Evolutionary conservation across 2,797 vertebrate species (phyloP), one percentile per base, ranked within the genome.

Genomic region (Pipistrellus nathusii): DNA sequence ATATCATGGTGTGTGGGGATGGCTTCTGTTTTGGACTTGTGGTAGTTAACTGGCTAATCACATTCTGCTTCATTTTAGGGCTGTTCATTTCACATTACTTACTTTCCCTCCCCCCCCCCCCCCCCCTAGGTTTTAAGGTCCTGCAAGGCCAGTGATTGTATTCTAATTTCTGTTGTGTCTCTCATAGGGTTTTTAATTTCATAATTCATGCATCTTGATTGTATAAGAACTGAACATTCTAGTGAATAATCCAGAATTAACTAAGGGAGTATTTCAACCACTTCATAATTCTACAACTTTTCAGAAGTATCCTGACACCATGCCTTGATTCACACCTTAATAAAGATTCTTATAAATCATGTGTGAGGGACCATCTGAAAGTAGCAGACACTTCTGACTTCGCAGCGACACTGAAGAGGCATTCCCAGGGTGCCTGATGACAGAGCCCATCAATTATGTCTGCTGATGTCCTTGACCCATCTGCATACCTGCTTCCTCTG

Each of bases 41-140:
- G 59, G 27, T 59, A 62, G 59, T 62, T 62, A 30, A 62, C 25
- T 62, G 27, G 59, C 30, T 30, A 62, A 62, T 62, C n/a, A 75
- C 14, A 71, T 83, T 11, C 17, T 72, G 1, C 11, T 78, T 85
- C 57, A 32, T 76, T 48, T 15, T 17, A n/a, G 35, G 48, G 12
- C 20, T 72, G 15, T 80, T 72, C 46, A 11, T 68, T 86, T 88
- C 48, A 71, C 0, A 32, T 68, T 30, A 69, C 4, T 95, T 46
- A 75, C 7, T 62, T 85, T n/a, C n/a, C n/a, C n/a, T n/a, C n/a
- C n/a, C n/a, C n/a, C n/a, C n/a, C n/a, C n/a, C n/a, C n/a, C n/a
- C n/a, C n/a, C n/a, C n/a, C n/a, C n/a, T 75, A n/a, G 48, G 77
- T 92, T 88, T 93, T 92, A 68, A 81, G 80, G 64, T 80, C 7